These are phyloP conservation scores for Rosalia funebris DNA, from an alignment of 2,888 invertebrate genomes.

Conservation along the genomic window DNA sequence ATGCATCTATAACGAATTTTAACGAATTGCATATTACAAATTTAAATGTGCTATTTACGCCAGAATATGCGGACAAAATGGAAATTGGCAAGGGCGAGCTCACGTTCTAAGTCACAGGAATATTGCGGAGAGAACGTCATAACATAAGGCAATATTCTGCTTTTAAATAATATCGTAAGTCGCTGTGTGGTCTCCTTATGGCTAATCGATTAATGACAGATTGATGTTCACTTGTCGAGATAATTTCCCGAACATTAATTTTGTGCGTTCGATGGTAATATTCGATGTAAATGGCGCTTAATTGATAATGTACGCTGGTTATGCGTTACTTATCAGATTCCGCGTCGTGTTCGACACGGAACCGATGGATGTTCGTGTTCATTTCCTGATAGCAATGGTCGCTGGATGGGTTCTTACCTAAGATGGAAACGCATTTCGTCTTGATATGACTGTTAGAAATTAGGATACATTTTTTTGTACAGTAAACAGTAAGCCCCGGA, in stretches of 20 bases:
- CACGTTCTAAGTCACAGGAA: conserved; percentile 7
- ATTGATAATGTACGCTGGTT: conserved; percentile 8
- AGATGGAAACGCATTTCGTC: too few species aligned
- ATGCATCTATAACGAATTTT: conserved; percentile 57
- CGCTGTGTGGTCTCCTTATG: conserved; percentile 44
- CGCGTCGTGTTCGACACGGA: background rate
- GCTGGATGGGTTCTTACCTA: too few species aligned
- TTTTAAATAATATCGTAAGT: conserved; percentile 32
- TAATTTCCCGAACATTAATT: conserved; percentile 39
- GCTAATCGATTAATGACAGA: conserved; percentile 50
- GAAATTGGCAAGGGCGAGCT: too few species aligned
- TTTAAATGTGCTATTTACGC: conserved; percentile 43
- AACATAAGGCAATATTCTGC: conserved; percentile 31
- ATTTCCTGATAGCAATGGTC: too few species aligned
- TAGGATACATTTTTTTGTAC: too few species aligned
- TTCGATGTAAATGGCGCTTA: conserved; percentile 11
- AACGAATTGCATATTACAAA: conserved; percentile 58
- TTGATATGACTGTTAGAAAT: too few species aligned
- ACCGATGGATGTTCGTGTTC: background rate
- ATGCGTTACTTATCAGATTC: background rate
- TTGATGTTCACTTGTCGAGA: conserved; percentile 44
- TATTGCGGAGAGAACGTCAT: conserved; percentile 11
- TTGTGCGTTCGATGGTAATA: conserved; percentile 35
- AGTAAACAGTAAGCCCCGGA: too few species aligned
- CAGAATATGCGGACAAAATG: conserved; percentile 3